phyloP scores from a whole-genome alignment of 2,797 vertebrate genomes.

The Echeneis naucrates region DNA sequence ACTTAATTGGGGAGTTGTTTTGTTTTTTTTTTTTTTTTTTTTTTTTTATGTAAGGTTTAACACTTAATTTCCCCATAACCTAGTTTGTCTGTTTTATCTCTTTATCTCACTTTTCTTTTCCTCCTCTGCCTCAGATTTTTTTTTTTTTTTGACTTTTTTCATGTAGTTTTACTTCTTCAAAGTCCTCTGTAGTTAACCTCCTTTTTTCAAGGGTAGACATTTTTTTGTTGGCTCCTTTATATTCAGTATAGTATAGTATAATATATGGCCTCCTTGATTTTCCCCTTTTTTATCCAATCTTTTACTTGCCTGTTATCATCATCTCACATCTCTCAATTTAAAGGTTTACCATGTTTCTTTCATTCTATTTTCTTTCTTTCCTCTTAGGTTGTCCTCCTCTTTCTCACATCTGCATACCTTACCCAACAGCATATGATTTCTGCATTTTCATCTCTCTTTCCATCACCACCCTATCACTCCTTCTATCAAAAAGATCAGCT shows the following conservation, averaged over 20 bases:
- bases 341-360: conserved; percentile 1
- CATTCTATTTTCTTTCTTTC: too few relatives aligned
- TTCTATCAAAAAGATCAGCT: too few relatives aligned
- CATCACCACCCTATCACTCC: too few relatives aligned
- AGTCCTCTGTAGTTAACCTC: not conserved
- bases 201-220: not conserved
- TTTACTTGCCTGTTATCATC: conserved; percentile 9
- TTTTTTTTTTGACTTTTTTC: not conserved
- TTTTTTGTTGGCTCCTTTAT: not conserved
- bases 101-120: not conserved
- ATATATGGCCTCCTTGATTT: not conserved
- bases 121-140: not conserved
- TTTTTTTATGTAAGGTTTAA: conserved; percentile 19
- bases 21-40: conserved; percentile 14
- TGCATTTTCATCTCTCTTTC: conserved; percentile 34
- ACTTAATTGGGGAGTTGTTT: conserved; percentile 49
- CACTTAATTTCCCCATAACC: conserved; percentile 48
- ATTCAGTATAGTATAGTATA: too few relatives aligned
- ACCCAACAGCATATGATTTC: conserved; percentile 6
- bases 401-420: conserved; percentile 23
- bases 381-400: conserved; percentile 22
- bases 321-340: not conserved
- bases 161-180: not conserved
- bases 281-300: not conserved
- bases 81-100: conserved; percentile 32